Evolutionary conservation across 2,888 invertebrate species (phyloP), one percentile per base, ranked within the genome.

Genomic region (Meliscaeva auricollis): DNA sequence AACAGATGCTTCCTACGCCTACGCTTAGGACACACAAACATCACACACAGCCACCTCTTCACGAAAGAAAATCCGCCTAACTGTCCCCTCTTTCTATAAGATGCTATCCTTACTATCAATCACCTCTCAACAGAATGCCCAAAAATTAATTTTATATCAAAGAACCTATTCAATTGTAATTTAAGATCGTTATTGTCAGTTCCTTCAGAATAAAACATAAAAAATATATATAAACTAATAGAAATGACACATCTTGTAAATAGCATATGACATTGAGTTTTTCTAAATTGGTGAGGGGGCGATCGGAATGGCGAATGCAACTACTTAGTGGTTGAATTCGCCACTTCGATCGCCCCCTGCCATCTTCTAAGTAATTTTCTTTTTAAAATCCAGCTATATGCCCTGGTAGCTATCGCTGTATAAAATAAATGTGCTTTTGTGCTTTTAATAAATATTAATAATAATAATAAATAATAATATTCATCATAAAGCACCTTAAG

Each of bases 381-480:
- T n/a, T n/a, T n/a, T n/a, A n/a, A n/a, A n/a, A n/a, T n/a, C n/a
- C n/a, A n/a, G n/a, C n/a, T n/a, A n/a, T n/a, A n/a, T n/a, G n/a
- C n/a, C n/a, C n/a, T n/a, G n/a, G n/a, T n/a, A 44, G 41, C 41
- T 44, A 44, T 44, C 15, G 41, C 15, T 44, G 41, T 3, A 38
- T 13, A 13, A n/a, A n/a, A 13, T 11, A 3, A 38, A 38, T 41
- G 41, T 41, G 3, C n/a, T 41, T 41, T n/a, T 41, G 41, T n/a
- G n/a, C 41, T 41, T 41, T 41, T n/a, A 41, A 41, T 41, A 41
- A 41, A 41, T 38, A 38, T 13, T n/a, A 41, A 41, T 41, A 41
- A 41, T 41, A 41, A 41, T 41, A 41, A 41, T 41, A 26, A 26
- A 26, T 26, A 26, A 26, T 26, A 2, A 26, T 26, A 4, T 26